Conservation (phyloP, 1,140 invertebrate species). For the Drosophila tropicalis region DNA sequence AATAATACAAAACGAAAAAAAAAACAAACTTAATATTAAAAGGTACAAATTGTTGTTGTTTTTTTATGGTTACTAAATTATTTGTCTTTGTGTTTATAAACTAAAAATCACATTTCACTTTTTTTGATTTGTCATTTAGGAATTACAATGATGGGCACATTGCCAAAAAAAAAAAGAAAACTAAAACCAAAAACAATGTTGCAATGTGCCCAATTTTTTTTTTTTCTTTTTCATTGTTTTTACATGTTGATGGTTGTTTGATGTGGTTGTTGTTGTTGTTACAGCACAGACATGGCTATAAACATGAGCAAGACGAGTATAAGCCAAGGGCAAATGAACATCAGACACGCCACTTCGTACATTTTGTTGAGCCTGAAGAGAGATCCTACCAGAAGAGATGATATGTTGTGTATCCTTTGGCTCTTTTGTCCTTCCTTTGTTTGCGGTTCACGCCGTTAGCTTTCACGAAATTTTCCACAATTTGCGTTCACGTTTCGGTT, state of each 20-base stretch:
- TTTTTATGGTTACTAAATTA: slow-evolving; percentile 5
- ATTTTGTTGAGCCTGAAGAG: slow-evolving; percentile 46
- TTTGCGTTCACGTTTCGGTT: slow-evolving; percentile 21
- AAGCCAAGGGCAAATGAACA: slow-evolving; percentile 82
- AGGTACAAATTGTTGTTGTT: slow-evolving; percentile 39
- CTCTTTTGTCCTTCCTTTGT: slow-evolving; percentile 14
- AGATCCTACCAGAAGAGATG: slow-evolving; percentile 8
- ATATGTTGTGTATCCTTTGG: slow-evolving; percentile 3
- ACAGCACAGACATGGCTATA: slow-evolving; percentile 79
- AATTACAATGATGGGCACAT: slow-evolving; percentile 40
- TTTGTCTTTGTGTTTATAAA: slow-evolving; percentile 25
- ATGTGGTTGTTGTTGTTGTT: slow-evolving; percentile 26
- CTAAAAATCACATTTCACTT: slow-evolving; percentile 69
- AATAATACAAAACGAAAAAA: background rate
- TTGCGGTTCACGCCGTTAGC: slow-evolving; percentile 8
- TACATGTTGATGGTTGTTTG: slow-evolving; percentile 21
- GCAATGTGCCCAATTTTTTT: slow-evolving; percentile 67
- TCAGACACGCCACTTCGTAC: slow-evolving; percentile 78
- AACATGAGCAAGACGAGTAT: slow-evolving; percentile 76
- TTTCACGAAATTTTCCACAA: slow-evolving; percentile 14
- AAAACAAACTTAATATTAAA: slow-evolving; percentile 3
- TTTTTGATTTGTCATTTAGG: slow-evolving; percentile 33
- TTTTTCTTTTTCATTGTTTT: slow-evolving; percentile 15
- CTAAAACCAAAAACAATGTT: slow-evolving; percentile 37
- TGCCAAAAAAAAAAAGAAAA: slow-evolving; percentile 39